phyloP scores from a whole-genome alignment of 2,113 vertebrate genomes.

The Myiopsitta monachus region DNA sequence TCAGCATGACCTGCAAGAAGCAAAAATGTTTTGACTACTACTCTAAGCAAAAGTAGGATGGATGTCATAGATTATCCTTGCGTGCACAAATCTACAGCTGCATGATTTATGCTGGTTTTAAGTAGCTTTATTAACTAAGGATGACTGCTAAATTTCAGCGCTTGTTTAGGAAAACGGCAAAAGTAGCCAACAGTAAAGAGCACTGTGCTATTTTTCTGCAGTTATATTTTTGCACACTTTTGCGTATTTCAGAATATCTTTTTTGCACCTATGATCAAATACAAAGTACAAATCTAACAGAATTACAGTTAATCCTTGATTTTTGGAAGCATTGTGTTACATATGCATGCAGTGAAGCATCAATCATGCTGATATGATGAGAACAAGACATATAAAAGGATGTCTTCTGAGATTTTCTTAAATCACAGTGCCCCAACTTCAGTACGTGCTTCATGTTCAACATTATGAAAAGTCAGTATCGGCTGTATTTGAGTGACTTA shows the following conservation, averaged over 20 bases:
- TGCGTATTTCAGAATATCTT: neutral
- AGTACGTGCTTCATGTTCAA: neutral
- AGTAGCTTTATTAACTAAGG: conserved; percentile 39
- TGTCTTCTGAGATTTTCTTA: neutral
- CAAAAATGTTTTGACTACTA: conserved; percentile 67
- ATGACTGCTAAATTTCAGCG: neutral
- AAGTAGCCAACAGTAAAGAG: neutral
- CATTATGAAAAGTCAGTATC: neutral
- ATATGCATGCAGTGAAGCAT: neutral
- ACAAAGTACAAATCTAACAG: neutral
- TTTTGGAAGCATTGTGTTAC: neutral
- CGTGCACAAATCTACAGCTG: neutral
- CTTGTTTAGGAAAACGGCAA: conserved; percentile 28
- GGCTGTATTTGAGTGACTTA: neutral
- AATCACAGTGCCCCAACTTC: neutral
- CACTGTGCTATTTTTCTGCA: neutral
- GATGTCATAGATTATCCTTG: conserved; percentile 33
- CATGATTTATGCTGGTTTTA: neutral
- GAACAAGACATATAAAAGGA: neutral
- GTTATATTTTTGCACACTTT: neutral
- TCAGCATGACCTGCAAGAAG: conserved; percentile 56
- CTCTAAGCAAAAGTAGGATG: conserved; percentile 55
- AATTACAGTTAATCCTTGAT: conserved; percentile 28
- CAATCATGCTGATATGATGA: neutral
- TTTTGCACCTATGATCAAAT: neutral